Percentiles rank a stretch among this genome's conserved stretches.
These are phyloP conservation scores for Macrostomum lignano DNA, from an alignment of 1,140 invertebrate genomes.

Conservation along the genomic window DNA sequence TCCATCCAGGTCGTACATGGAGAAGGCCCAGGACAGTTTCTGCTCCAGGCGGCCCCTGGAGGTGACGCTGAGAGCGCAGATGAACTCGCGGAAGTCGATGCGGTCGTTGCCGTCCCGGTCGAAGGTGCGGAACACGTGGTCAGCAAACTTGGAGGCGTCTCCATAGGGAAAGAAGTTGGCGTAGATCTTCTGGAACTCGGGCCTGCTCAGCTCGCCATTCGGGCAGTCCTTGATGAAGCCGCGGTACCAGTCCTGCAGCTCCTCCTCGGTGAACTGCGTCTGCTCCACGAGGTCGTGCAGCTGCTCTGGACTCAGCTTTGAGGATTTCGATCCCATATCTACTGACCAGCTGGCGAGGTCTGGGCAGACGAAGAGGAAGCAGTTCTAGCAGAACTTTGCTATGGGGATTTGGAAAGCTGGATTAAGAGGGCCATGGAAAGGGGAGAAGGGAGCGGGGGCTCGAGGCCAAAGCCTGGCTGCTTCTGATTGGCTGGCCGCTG, in stretches of 20 bases:
- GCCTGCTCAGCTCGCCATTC: conserved; percentile 68
- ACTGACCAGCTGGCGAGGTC: too few species aligned
- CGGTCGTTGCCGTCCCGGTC: conserved; percentile 85
- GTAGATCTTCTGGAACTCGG: conserved; percentile 94
- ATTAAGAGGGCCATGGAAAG: too few species aligned
- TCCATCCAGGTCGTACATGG: conserved; percentile 68
- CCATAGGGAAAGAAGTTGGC: conserved; percentile 94
- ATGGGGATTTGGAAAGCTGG: too few species aligned
- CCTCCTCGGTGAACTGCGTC: conserved; percentile 57
- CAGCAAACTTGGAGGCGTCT: conserved; percentile 94
- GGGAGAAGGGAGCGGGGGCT: too few species aligned
- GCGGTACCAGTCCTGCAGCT: conserved; percentile 97
- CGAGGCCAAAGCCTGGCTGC: too few species aligned
- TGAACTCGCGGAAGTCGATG: conserved; percentile 87
- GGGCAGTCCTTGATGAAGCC: conserved; percentile 72
- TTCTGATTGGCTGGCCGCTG: too few species aligned
- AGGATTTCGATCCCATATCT: conserved; percentile 5
- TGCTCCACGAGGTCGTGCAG: neutral
- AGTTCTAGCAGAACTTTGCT: too few species aligned
- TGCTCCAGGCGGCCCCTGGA: conserved; percentile 79
- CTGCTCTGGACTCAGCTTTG: conserved; percentile 2
- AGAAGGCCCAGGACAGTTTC: conserved; percentile 84
- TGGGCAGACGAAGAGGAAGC: too few species aligned
- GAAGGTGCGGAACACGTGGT: conserved; percentile 89
- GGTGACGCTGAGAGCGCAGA: conserved; percentile 73